These are phyloP conservation scores for Pseudorhiza aurosa DNA, from an alignment of 30 jellyfish, hydroid and myxozoan genomes.

Conservation along the genomic window DNA sequence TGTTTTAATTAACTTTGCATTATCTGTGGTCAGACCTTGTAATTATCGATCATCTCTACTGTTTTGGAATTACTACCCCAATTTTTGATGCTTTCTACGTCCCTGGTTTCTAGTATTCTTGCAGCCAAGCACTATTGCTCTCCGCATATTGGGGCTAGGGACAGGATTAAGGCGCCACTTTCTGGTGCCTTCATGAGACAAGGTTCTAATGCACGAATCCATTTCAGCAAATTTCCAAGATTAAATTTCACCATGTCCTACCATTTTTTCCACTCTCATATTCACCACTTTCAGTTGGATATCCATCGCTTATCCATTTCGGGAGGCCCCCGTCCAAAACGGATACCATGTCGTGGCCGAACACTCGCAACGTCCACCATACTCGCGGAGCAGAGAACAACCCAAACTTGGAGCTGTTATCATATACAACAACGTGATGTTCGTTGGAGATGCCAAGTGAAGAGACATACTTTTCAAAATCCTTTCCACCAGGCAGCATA, in stretches of 20 bases:
- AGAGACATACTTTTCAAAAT: slow-evolving; percentile 62
- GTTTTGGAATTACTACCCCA: no score
- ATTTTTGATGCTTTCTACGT: no score
- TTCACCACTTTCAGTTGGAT: slow-evolving; percentile 48
- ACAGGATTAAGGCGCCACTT: no score
- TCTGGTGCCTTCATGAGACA: no score
- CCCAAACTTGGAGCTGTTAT: slow-evolving; percentile 68
- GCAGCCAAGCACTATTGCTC: no score
- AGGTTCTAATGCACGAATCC: no score
- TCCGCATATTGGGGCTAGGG: no score
- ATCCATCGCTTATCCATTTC: slow-evolving; percentile 75
- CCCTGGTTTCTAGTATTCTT: no score
- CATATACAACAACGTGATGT: slow-evolving; percentile 84
- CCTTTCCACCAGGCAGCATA: slow-evolving; percentile 73
- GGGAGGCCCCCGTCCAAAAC: slow-evolving; percentile 91
- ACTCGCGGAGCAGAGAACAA: slow-evolving; percentile 87
- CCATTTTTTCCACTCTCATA: slow-evolving; percentile 12
- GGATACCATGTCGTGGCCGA: slow-evolving; percentile 86
- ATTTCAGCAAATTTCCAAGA: not conserved
- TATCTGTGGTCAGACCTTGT: no score
- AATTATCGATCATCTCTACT: no score
- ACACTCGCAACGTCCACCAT: slow-evolving; percentile 90
- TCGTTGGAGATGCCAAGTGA: slow-evolving; percentile 58
- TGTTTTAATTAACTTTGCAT: no score
- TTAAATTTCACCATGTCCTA: not conserved